Evolutionary conservation across 2,797 vertebrate species (phyloP).

Genomic region (Chiroxiphia lanceolata): DNA sequence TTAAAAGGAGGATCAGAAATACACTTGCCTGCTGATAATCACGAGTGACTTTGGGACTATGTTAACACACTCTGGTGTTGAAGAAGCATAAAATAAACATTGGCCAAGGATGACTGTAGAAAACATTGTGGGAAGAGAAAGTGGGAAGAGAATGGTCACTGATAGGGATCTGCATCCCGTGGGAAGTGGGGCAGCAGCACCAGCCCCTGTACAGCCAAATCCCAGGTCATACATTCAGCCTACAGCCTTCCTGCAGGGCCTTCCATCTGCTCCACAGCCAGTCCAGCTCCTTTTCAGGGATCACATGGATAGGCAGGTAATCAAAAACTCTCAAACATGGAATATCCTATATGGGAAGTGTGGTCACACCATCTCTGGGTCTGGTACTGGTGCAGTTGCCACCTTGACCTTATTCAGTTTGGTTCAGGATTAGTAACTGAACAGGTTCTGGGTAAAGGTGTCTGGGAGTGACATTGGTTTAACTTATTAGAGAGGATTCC

Average conservation of each 20-base stretch:
- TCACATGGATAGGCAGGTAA: background rate
- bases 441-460: background rate
- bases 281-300: background rate
- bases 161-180: fast-evolving
- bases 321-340: background rate
- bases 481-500: background rate
- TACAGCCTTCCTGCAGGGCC: background rate
- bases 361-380: background rate
- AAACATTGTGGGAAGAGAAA: background rate
- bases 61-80: background rate
- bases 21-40: background rate
- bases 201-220: background rate
- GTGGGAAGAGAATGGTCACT: background rate
- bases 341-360: background rate
- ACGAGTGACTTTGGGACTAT: background rate
- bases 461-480: background rate
- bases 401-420: background rate
- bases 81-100: background rate
- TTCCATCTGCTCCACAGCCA: background rate
- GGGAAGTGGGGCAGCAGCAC: background rate
- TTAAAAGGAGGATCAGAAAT: background rate
- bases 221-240: fast-evolving
- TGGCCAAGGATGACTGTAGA: background rate
- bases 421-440: background rate
- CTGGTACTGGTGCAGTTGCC: fast-evolving